Percentiles rank a stretch among this genome's conserved stretches.
Conservation (phyloP, 2,113 vertebrate genomes). For the Sakesphorus luctuosus region DNA sequence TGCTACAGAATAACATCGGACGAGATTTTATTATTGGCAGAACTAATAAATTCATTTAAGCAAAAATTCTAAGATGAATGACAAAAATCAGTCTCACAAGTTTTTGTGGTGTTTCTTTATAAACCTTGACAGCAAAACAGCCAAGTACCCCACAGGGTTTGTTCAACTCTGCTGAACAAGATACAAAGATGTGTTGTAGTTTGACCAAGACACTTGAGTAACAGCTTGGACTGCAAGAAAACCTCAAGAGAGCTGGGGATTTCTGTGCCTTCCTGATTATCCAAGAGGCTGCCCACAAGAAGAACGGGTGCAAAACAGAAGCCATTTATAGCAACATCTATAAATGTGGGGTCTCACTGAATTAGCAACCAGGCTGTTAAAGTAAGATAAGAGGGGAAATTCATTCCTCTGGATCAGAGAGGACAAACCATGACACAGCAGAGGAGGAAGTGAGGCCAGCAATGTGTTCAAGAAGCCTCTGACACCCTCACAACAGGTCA, state of each 20-base stretch:
- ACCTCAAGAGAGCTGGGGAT: not conserved
- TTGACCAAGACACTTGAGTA: not conserved
- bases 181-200: not conserved
- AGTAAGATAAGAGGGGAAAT: constrained; percentile 49
- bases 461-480: not conserved
- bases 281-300: constrained; percentile 43
- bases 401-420: constrained; percentile 18
- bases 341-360: constrained; percentile 33
- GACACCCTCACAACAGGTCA: not conserved
- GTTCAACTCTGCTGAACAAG: not conserved
- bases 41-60: not conserved
- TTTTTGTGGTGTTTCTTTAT: not conserved
- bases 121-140: not conserved
- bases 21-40: not conserved
- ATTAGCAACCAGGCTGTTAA: constrained; percentile 47
- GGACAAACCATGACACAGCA: constrained; percentile 44
- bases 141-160: not conserved
- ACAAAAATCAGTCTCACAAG: not conserved
- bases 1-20: not conserved
- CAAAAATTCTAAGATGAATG: not conserved
- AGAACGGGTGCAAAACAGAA: constrained; percentile 21
- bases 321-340: constrained; percentile 53
- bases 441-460: constrained; percentile 17
- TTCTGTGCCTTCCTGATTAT: constrained; percentile 56
- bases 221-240: not conserved